Base-by-base conservation (phyloP, 30 jellyfish, hydroid and myxozoan species). In the Turritopsis dohrnii region DNA sequence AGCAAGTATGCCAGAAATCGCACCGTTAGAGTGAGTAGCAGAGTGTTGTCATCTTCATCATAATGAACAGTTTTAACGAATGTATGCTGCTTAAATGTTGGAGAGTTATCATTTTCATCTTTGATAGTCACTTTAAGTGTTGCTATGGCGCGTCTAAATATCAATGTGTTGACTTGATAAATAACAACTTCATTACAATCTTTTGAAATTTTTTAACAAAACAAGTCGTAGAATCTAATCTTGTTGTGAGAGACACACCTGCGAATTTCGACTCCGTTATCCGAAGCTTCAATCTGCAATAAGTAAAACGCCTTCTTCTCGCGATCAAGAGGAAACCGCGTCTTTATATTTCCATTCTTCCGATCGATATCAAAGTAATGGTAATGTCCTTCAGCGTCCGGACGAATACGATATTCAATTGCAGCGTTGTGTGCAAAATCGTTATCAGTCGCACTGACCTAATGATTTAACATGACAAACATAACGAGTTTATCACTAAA, bases 381-480 rank as follows among this genome's bases (percentile, higher is more conserved):
- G 69, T 83, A 72, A 31, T 74, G 73, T 53, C 73, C 74, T 53
- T 91, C 96, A 65, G 96, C 97, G 79, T 91, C 94, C 54, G 96
- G 96, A 21, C 77, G 65, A n/a, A 91, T 79, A 13, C 88, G 75
- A 27, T 83, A 91, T 7, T 52, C 72, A 18, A 91, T 87, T 75
- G 29, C 53, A 28, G 88, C 84, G 71, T 91, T 91, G 1, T 31
- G 65, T 18, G 88, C 96, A 52, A 28, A 76, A 84, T 91, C 97
- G 16, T 65, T 71, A 76, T 91, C 97, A 4, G 86, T 41, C n/a
- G 97, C 97, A 53, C 81, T 71, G 72, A 87, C 84, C 97, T 91
- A 53, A 41, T 41, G 13, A 41, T 41, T 41, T 41, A 41, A 3
- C 60, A 41, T 5, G 13, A 41, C 60, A 41, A 3, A n/a, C n/a